Conservation (phyloP, 2,888 invertebrate genomes). For the Acanthosoma haemorrhoidale region DNA sequence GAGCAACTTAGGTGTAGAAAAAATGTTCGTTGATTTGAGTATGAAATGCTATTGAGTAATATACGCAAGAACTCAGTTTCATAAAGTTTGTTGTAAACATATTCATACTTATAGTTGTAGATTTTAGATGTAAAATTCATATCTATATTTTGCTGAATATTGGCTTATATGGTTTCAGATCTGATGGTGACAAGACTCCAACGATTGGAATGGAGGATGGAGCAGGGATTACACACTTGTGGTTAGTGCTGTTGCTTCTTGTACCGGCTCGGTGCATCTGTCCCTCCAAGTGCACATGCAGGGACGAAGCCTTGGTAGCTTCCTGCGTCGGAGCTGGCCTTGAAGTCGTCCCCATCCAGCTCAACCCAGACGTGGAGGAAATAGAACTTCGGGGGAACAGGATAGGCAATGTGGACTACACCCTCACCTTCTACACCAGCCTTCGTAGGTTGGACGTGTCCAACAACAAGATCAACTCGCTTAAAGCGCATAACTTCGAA, state of each 20-base stretch:
- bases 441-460: slow-evolving; percentile 76
- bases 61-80: too few relatives aligned
- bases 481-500: slow-evolving; percentile 78
- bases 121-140: not conserved
- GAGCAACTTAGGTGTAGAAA: too few relatives aligned
- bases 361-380: slow-evolving; percentile 73
- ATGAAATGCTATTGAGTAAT: too few relatives aligned
- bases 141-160: not conserved
- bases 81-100: too few relatives aligned
- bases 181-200: slow-evolving; percentile 34
- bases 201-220: slow-evolving; percentile 40
- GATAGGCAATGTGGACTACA: slow-evolving; percentile 70
- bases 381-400: slow-evolving; percentile 80
- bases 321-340: slow-evolving; percentile 72
- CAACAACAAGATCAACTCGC: slow-evolving; percentile 68
- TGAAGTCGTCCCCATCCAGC: slow-evolving; percentile 80
- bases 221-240: slow-evolving; percentile 31
- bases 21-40: too few relatives aligned
- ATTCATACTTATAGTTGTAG: not conserved
- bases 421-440: slow-evolving; percentile 73
- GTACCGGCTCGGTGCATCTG: slow-evolving; percentile 53
- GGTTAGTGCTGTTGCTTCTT: slow-evolving; percentile 33
- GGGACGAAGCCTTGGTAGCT: slow-evolving; percentile 68
- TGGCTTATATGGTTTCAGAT: slow-evolving; percentile 34
- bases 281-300: slow-evolving; percentile 74